A percentile compares a stretch with the other conserved stretches of the same genome.
phyloP scores from a whole-genome alignment of 2,888 invertebrate species.

The Calliphora vomitoria region DNA sequence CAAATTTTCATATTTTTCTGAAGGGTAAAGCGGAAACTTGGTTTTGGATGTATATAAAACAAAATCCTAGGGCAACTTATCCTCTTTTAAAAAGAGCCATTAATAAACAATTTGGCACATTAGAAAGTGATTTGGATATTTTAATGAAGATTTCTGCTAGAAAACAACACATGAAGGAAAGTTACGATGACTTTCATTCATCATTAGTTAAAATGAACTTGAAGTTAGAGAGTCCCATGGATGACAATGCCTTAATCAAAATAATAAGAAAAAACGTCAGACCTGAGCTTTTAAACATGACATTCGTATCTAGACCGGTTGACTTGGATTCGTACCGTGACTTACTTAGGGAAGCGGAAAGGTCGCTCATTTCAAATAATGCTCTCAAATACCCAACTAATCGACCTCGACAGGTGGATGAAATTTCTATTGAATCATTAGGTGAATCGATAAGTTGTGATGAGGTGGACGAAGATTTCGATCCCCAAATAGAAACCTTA shows the following conservation, averaged over 20 bases:
- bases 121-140: slow-evolving; percentile 25
- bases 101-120: not conserved
- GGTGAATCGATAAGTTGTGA: not conserved
- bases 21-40: slow-evolving; percentile 15
- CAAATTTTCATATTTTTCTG: not conserved
- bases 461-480: not conserved
- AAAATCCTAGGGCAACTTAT: not conserved
- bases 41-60: not conserved
- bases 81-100: not conserved
- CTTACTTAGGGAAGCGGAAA: not conserved
- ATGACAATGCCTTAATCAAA: no score
- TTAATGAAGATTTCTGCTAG: slow-evolving; percentile 8
- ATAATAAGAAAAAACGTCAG: not conserved
- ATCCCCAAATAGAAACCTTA: not conserved
- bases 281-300: not conserved
- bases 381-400: not conserved
- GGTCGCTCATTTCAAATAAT: not conserved
- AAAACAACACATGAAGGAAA: not conserved
- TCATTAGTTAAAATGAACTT: no score
- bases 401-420: not conserved
- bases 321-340: not conserved
- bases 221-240: no score
- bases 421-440: not conserved
- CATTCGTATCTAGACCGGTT: not conserved
- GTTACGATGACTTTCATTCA: no score